phyloP scores from a whole-genome alignment of 2,888 invertebrate genomes.

The Philopedon plagiatum region DNA sequence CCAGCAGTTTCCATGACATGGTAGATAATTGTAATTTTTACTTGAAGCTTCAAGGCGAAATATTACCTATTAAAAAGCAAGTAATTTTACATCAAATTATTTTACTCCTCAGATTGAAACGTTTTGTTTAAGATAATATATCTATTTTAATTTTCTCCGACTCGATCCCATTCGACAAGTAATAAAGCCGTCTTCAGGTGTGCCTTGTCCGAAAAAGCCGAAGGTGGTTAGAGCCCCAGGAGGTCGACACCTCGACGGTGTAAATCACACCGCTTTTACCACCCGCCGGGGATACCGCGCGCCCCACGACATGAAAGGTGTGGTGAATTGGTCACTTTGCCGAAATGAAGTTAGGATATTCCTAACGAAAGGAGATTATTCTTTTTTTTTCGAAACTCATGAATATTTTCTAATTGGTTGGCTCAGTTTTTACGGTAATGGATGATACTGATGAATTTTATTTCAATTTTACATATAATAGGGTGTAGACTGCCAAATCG shows the following conservation, averaged over 20 bases:
- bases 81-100: not conserved
- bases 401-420: too few relatives aligned
- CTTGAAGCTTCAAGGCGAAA: too few relatives aligned
- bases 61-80: too few relatives aligned
- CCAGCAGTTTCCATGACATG: too few relatives aligned
- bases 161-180: conserved; percentile 14
- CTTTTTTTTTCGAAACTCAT: too few relatives aligned
- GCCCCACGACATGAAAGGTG: conserved; percentile 30
- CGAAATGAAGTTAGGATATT: conserved; percentile 13
- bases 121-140: conserved; percentile 18
- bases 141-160: conserved; percentile 21
- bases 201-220: conserved; percentile 40
- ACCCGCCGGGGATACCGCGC: conserved; percentile 44
- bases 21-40: too few relatives aligned
- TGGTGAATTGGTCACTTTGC: conserved; percentile 19
- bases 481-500: too few relatives aligned
- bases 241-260: conserved; percentile 46
- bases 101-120: not conserved
- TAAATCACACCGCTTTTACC: conserved; percentile 50
- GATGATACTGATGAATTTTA: too few relatives aligned
- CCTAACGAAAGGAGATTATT: not conserved
- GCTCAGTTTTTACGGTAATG: too few relatives aligned
- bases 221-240: conserved; percentile 37
- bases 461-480: too few relatives aligned
- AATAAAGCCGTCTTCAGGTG: conserved; percentile 48